Base-by-base conservation (phyloP, 2,888 invertebrate genomes). In the Drosophila longiperda region DNA sequence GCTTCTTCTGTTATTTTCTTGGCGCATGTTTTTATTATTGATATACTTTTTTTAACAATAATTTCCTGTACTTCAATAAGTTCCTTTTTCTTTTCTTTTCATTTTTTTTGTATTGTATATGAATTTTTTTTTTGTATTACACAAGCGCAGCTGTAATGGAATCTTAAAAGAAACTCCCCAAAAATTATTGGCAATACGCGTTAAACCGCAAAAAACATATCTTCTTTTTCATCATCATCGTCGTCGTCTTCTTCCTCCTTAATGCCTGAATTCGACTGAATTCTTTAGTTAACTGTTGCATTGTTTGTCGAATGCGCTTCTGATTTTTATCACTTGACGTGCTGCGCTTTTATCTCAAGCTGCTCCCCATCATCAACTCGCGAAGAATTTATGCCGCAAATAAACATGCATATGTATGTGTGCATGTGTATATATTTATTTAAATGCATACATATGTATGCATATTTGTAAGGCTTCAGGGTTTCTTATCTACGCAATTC, bases 291-390 rank as follows among this genome's bases (percentile, higher is more conserved):
- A 63, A 57, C 55, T 66, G 34, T 52, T n/a, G 36, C 48, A 61
- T 67, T 71, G 69, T 85, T 71, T 70, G 67, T 54, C 64, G 75
- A 80, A 70, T 81, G 74, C 69, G 67, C 67, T 82, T 70, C 69
- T 79, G 87, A 85, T 87, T 84, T 80, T 82, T 82, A 87, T 84
- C 85, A 74, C 65, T 60, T 74, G 82, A 82, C 64, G 74, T 74
- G 75, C 70, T 61, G 70, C 53, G 66, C 74, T 76, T 71, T 69
- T 67, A 77, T 82, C 79, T 61, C 42, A 59, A 54, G 40, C 57
- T 23, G 59, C 55, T 59, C 71, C 75, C 72, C 75, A 71, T 59
- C 71, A 75, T 72, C 75, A 71, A 33, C 54, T 40, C 54, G 62
- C 29, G 63, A 61, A 66, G 75, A 64, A 57, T 59, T 67, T 23